Evolutionary conservation across 2,113 vertebrate species (phyloP), one percentile per base, ranked within the genome.

Genomic region (Coreoperca whiteheadi): DNA sequence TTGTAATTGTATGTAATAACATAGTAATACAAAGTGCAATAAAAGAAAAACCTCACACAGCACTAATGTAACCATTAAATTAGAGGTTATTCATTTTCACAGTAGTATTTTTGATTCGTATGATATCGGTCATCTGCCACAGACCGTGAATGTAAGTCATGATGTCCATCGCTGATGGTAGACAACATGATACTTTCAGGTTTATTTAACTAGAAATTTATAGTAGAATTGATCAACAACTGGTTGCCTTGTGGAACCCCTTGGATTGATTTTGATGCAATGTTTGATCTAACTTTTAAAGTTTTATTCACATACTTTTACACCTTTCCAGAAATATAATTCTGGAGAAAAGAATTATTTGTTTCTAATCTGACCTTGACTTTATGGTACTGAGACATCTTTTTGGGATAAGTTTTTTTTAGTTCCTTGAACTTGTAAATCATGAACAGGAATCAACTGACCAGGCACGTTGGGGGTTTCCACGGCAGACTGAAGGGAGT

Each of bases 391-490:
- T 23, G 60, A 21, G 39, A 63, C 21, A 11, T 25, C 34, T 25
- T 65, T 65, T 15, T 63, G 60, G 60, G 34, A 39, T 34, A 39
- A 14, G 8, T 61, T 48, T 48, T 15, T 48, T 48, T 6, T n/a
- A n/a, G 9, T 23, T 63, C 10, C 34, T 39, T 51, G 30, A 60
- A 64, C 7, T 14, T 65, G 41, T 15, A 23, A 65, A 23, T 28
- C 11, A 51, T 30, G 74, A 28, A 16, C 4, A 60, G 14, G 8
- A 25, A 51, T 20, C 15, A 11, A 74, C 89, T 60, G 43, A 92
- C 88, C 79, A 14, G 74, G 30, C 4, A 1, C 10, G 18, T 7
- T 60, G 57, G 11, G 25, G 0, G n/a, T 37, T 69, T 86, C 88
- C 34, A 43, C 21, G 1, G 43, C 0, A 0, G 64, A 54, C 28